Evolutionary conservation across 1,140 invertebrate genomes (phyloP), one percentile per base, ranked within the genome.

Genomic region (Anagrus nilaparvatae): DNA sequence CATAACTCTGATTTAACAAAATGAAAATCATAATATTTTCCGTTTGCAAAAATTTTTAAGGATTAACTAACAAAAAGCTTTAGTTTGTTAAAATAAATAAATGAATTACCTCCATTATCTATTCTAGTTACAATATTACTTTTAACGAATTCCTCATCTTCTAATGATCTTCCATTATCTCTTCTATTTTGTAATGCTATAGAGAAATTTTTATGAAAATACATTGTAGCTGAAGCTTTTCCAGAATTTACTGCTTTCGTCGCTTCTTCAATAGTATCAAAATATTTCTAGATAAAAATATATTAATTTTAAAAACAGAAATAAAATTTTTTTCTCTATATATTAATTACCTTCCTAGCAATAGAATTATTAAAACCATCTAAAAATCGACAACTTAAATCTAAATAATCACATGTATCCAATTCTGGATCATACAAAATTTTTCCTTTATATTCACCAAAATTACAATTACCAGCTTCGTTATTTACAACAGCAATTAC

Each of bases 181-280:
- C 79, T 44, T 29, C 82, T 60, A 3, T 63, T 54, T 16, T 73
- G 60, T 0, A 85, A 59, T 5, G 79, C 73, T 17, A 66, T 53
- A 0, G 87, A 83, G 58, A 90, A 94, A 61, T 90, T 90, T 19
- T 63, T 53, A 0, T 73, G 58, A 51, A 94, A 81, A 46, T 79
- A 67, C 18, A 94, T 60, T 1, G 81, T 74, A 1, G 82, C 89
- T 56, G 81, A 77, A 1, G 77, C 66, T 21, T 75, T 55, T 0
- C 81, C 83, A 0, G 63, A 64, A 7, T 65, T 60, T 0, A 88
- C 78, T 1, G 75, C 77, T 0, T 64, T 37, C 3, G 72, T 62
- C 0, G 84, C 85, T 19, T 71, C 66, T 2, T 73, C 61, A 2
- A 75, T 54, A 17, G 70, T 57, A 10, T 72, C 56, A 51, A 72